Percentiles rank a stretch among this genome's conserved stretches.
Evolutionary conservation across 2,113 vertebrate genomes (phyloP).

Genomic region (Chloebia gouldiae): DNA sequence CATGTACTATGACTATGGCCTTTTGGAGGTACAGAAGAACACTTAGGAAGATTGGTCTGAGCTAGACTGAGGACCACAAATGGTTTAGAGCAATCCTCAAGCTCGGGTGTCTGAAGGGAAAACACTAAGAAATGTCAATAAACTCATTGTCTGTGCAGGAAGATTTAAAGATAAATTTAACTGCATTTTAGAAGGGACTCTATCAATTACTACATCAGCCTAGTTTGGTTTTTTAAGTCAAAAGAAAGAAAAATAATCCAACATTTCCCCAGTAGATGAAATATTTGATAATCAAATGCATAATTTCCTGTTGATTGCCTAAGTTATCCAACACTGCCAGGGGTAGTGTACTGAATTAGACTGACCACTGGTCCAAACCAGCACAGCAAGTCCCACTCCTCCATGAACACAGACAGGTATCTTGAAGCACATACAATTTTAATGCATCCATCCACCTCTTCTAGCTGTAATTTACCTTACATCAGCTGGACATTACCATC

Average conservation of each 20-base stretch:
- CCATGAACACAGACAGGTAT: background rate
- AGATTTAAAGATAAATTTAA: background rate
- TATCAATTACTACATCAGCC: background rate
- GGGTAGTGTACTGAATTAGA: background rate
- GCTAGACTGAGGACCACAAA: background rate
- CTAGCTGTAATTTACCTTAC: constrained; percentile 2
- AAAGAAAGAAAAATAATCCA: background rate
- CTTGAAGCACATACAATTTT: background rate
- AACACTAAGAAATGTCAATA: background rate
- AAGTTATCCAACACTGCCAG: background rate
- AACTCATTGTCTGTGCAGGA: background rate
- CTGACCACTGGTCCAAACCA: background rate
- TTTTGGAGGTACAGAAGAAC: background rate
- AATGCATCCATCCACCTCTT: background rate
- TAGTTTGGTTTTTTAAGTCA: background rate
- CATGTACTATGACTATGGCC: background rate
- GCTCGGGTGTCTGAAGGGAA: background rate
- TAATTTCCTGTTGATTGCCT: background rate
- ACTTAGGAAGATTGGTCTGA: background rate
- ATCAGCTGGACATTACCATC: constrained; percentile 34
- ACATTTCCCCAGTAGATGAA: background rate
- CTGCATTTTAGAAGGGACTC: background rate
- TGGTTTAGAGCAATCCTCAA: background rate
- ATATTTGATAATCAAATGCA: background rate
- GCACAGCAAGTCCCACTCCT: background rate